phyloP scores from a whole-genome alignment of 2,113 vertebrate genomes.

The Catharus minimus region DNA sequence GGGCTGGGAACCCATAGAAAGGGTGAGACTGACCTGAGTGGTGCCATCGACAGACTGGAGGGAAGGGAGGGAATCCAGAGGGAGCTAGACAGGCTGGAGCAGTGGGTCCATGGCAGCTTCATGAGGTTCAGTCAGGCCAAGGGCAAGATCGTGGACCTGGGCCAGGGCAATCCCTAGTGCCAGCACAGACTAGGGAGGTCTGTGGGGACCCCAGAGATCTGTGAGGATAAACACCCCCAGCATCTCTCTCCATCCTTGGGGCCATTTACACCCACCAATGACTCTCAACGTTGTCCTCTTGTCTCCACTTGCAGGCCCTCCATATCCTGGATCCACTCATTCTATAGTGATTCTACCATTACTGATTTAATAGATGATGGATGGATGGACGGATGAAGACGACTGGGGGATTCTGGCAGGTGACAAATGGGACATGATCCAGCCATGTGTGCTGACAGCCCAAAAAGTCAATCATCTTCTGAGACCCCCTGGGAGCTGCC shows the following conservation, averaged over 20 bases:
- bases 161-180: too few relatives aligned
- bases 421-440: background rate
- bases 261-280: background rate
- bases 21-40: background rate
- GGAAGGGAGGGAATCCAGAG: background rate
- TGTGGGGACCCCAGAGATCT: background rate
- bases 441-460: background rate
- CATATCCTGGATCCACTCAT: background rate
- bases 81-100: background rate
- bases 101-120: background rate
- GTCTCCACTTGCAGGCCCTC: background rate
- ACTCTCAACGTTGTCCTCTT: background rate
- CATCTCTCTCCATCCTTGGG: background rate
- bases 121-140: background rate
- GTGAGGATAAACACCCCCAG: background rate
- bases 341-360: background rate
- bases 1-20: background rate
- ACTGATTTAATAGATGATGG: background rate
- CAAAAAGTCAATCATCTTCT: background rate
- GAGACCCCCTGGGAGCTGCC: background rate
- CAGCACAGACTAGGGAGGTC: background rate
- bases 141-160: background rate
- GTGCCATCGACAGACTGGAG: accelerated
- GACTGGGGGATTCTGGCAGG: background rate
- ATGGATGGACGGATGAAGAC: background rate